Evolutionary conservation across 2,888 invertebrate genomes (phyloP).

Genomic region (Pasiphila rectangulata): DNA sequence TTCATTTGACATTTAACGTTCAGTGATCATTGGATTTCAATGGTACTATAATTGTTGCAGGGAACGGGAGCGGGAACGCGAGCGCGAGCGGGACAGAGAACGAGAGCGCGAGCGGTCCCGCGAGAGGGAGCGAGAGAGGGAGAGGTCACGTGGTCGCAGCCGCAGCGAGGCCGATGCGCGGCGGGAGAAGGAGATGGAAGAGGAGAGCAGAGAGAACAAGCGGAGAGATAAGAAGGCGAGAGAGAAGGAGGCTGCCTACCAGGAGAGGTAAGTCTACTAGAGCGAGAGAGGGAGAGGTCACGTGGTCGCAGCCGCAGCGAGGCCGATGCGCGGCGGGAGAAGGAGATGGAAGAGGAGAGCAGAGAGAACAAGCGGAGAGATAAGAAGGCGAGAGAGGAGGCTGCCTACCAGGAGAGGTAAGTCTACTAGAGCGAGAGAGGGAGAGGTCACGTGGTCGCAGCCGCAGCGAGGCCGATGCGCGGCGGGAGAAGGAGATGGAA

Average conservation of each 20-base stretch:
- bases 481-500: slow-evolving; percentile 91
- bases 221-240: slow-evolving; percentile 93
- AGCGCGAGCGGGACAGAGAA: slow-evolving; percentile 48
- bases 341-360: slow-evolving; percentile 94
- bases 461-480: slow-evolving; percentile 82
- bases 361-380: slow-evolving; percentile 94
- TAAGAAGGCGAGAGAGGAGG: slow-evolving; percentile 95
- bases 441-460: slow-evolving; percentile 68
- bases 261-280: slow-evolving; percentile 83
- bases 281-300: slow-evolving; percentile 45
- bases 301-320: slow-evolving; percentile 76
- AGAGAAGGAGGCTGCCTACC: slow-evolving; percentile 98
- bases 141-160: slow-evolving; percentile 70
- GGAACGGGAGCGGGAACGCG: slow-evolving; percentile 51
- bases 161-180: slow-evolving; percentile 83
- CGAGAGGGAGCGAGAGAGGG: slow-evolving; percentile 56
- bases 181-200: slow-evolving; percentile 92
- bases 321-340: slow-evolving; percentile 85
- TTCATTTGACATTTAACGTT: too few relatives aligned
- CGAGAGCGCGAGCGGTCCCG: slow-evolving; percentile 61
- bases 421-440: background rate
- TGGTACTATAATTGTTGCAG: too few relatives aligned
- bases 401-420: slow-evolving; percentile 94
- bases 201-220: slow-evolving; percentile 94
- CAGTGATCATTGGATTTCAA: too few relatives aligned